Percentiles rank a stretch among this genome's conserved stretches.
These are phyloP conservation scores for Urechis unicinctus DNA, from an alignment of 2,888 invertebrate genomes.

Conservation along the genomic window DNA sequence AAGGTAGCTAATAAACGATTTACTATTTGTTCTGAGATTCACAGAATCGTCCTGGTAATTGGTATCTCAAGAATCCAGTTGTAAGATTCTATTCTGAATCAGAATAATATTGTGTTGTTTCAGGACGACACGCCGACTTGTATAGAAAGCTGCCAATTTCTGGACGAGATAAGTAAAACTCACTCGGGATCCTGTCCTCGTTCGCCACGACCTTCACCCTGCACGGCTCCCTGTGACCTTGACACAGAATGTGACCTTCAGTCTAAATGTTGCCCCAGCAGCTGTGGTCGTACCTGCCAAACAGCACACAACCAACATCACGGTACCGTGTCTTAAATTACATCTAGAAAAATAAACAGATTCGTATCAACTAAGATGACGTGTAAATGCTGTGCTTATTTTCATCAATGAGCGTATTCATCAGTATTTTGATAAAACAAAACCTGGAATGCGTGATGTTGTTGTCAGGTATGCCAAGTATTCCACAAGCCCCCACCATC, in stretches of 20 bases:
- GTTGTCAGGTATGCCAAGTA: conserved; percentile 11
- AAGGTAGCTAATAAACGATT: no score
- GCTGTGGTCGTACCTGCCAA: conserved; percentile 1
- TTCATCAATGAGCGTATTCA: conserved; percentile 8
- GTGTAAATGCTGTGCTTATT: conserved; percentile 6
- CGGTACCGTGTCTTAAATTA: no score
- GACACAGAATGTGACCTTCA: background rate
- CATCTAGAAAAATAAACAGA: no score
- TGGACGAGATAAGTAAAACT: conserved; percentile 32
- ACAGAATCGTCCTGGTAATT: no score
- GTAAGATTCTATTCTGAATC: no score
- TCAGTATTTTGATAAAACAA: no score
- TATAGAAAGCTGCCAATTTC: conserved; percentile 38
- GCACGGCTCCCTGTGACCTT: background rate
- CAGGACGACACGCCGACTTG: conserved; percentile 2
- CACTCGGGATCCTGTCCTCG: conserved; percentile 47
- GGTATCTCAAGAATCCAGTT: no score
- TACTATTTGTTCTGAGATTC: no score
- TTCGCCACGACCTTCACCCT: background rate
- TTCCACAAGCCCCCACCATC: conserved; percentile 8
- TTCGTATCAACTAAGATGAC: conserved; percentile 1
- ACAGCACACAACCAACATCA: background rate
- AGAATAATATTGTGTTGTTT: no score
- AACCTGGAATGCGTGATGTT: background rate
- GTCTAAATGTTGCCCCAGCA: background rate